Evolutionary conservation across 1,140 invertebrate species (phyloP).

Genomic region (Semibalanus balanoides): DNA sequence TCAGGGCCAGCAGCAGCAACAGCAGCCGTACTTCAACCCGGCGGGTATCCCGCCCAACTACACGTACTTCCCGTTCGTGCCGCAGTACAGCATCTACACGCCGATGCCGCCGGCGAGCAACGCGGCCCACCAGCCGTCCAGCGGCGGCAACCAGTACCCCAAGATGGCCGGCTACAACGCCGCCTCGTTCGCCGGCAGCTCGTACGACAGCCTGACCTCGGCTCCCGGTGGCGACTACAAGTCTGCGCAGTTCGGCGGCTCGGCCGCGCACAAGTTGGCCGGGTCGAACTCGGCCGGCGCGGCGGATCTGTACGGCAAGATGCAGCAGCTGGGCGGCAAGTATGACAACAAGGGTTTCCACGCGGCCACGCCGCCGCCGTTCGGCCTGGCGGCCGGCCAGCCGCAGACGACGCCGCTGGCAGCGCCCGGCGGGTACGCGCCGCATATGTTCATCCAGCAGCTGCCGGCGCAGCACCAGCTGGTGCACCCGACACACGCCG

Average conservation of each 20-base stretch:
- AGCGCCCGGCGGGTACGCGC: constrained; percentile 36
- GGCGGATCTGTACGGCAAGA: neutral
- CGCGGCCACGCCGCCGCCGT: constrained; percentile 63
- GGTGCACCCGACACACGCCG: constrained; percentile 32
- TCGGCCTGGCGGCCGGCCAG: constrained; percentile 43
- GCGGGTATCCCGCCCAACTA: constrained; percentile 3
- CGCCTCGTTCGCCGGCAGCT: neutral
- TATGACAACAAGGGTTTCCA: constrained; percentile 71
- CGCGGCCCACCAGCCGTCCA: neutral
- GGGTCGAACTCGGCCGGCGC: neutral
- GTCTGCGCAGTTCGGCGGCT: neutral
- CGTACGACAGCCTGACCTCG: neutral
- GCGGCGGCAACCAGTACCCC: neutral
- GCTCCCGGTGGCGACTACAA: neutral
- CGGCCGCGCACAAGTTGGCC: neutral
- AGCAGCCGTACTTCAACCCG: constrained; percentile 2
- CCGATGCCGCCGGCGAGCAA: neutral
- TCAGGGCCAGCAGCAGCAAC: neutral
- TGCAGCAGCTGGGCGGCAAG: neutral
- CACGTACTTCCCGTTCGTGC: constrained; percentile 1
- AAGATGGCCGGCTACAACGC: constrained; percentile 2
- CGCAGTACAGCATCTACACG: constrained; percentile 4
- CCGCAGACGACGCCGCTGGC: constrained; percentile 50
- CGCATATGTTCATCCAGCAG: constrained; percentile 46
- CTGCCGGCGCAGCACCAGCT: constrained; percentile 47